A percentile compares a stretch with the other conserved stretches of the same genome.
These are phyloP conservation scores for Perizoma flavofasciatum DNA, from an alignment of 2,888 invertebrate genomes.

Conservation along the genomic window DNA sequence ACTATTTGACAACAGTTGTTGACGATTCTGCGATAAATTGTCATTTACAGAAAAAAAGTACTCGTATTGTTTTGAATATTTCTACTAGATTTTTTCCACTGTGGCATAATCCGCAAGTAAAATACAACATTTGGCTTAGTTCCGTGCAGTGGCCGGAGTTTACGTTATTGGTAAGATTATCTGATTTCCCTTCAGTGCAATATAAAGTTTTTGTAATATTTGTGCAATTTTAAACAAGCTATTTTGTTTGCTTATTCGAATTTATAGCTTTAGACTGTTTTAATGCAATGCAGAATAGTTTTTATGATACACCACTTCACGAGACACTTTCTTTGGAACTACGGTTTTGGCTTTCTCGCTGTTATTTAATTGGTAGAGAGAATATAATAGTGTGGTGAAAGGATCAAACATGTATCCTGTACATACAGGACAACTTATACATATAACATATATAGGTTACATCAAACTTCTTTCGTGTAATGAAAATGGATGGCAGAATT, in stretches of 20 bases:
- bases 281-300: conserved; percentile 7
- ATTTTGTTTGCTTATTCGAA: conserved; percentile 21
- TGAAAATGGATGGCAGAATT: too few relatives aligned
- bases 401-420: too few relatives aligned
- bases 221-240: conserved; percentile 28
- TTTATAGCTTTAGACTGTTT: conserved; percentile 12
- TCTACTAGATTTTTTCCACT: conserved; percentile 17
- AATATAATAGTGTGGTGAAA: too few relatives aligned
- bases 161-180: conserved; percentile 45
- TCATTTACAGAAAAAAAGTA: too few relatives aligned
- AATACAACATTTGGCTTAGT: conserved; percentile 50
- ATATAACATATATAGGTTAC: too few relatives aligned
- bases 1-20: too few relatives aligned
- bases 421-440: too few relatives aligned
- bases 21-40: too few relatives aligned
- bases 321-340: too few relatives aligned
- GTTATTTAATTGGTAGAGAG: too few relatives aligned
- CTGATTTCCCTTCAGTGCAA: conserved; percentile 46
- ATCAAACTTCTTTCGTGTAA: too few relatives aligned
- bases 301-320: not conserved
- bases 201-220: conserved; percentile 40
- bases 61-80: not conserved
- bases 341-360: too few relatives aligned
- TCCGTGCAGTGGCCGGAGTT: conserved; percentile 38
- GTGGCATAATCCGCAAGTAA: conserved; percentile 41